Conservation (phyloP, 2,113 vertebrate genomes). For the Lamprotornis superbus region DNA sequence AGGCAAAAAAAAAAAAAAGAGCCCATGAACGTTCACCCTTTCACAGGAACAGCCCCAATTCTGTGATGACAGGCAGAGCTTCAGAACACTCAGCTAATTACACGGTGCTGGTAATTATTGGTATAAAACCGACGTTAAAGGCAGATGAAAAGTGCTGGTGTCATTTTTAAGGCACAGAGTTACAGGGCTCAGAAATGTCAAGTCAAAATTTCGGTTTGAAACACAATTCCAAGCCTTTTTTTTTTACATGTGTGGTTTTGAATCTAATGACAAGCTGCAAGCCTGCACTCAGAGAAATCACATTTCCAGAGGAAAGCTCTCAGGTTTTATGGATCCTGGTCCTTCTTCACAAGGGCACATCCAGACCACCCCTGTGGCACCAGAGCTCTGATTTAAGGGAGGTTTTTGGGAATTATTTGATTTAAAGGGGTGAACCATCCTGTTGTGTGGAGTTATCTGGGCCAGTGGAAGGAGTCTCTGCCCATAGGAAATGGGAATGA, state of each 20-base stretch:
- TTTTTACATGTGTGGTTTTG: not conserved
- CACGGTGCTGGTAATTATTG: slow-evolving; percentile 14
- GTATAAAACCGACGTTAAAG: not conserved
- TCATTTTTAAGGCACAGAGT: slow-evolving; percentile 35
- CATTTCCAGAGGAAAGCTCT: not conserved
- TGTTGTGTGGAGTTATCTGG: not conserved
- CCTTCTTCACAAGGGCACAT: not conserved
- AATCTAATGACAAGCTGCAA: not conserved
- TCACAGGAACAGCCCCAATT: not conserved
- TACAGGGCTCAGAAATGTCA: slow-evolving; percentile 36
- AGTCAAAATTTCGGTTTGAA: slow-evolving; percentile 19
- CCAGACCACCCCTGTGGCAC: not conserved
- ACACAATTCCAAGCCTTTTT: not conserved
- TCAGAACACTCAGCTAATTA: slow-evolving; percentile 44
- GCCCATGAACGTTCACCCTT: not conserved
- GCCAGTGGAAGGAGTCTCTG: too few relatives aligned
- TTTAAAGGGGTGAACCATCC: not conserved
- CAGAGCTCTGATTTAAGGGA: not conserved
- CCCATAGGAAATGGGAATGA: fast-evolving
- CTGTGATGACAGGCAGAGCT: slow-evolving; percentile 20
- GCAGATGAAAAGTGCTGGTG: slow-evolving; percentile 33
- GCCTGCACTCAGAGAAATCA: not conserved
- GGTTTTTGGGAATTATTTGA: not conserved
- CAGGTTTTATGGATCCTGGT: not conserved
- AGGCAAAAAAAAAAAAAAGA: not conserved